Conservation (phyloP, 1,140 invertebrate genomes). For the Lucilia cuprina region DNA sequence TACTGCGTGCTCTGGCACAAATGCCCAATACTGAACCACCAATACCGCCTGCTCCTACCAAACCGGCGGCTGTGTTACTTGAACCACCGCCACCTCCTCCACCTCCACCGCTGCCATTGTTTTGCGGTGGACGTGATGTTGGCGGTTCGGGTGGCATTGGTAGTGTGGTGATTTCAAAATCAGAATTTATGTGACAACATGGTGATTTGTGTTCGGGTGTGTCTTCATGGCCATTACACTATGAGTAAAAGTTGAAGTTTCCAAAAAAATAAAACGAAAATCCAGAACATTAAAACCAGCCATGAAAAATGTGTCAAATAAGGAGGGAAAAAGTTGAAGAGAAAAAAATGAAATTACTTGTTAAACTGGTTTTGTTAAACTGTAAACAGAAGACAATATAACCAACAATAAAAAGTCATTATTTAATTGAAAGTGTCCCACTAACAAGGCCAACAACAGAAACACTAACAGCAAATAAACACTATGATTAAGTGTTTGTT, state of each 20-base stretch:
- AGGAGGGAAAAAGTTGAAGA: conserved; percentile 21
- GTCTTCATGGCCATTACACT: conserved; percentile 59
- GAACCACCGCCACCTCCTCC: conserved; percentile 1
- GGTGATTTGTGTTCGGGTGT: conserved; percentile 61
- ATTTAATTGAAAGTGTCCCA: not conserved
- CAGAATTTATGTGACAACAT: conserved; percentile 62
- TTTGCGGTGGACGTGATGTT: conserved; percentile 52
- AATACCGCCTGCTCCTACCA: conserved; percentile 42
- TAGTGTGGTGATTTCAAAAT: conserved; percentile 59
- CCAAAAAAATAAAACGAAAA: not conserved
- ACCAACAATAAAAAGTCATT: not conserved
- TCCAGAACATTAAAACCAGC: too few relatives aligned
- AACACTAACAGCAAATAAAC: not conserved
- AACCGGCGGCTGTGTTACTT: conserved; percentile 20
- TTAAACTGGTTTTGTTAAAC: not conserved
- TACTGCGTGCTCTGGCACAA: conserved; percentile 54
- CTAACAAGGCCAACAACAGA: not conserved
- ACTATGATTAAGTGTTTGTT: not conserved
- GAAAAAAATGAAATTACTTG: conserved; percentile 25
- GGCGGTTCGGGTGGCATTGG: conserved; percentile 59
- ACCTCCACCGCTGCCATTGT: conserved; percentile 33
- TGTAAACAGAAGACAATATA: not conserved
- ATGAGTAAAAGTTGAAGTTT: conserved; percentile 38
- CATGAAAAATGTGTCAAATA: not conserved
- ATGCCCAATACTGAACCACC: conserved; percentile 57